phyloP scores from a whole-genome alignment of 2,113 vertebrate genomes.

The Cygnus atratus region DNA sequence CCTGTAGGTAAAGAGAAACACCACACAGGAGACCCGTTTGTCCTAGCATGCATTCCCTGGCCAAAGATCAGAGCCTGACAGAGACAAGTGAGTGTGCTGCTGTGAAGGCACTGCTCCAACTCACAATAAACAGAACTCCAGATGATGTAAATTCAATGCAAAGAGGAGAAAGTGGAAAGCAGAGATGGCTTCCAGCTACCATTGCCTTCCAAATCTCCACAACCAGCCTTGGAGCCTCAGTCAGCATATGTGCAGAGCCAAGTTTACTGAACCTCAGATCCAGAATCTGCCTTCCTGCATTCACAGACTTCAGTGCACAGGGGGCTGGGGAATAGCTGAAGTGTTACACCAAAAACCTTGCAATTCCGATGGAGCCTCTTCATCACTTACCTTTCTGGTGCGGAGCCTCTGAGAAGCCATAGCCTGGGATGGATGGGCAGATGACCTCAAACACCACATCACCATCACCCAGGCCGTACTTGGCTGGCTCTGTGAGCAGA shows the following conservation, averaged over 20 bases:
- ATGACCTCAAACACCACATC: constrained; percentile 85
- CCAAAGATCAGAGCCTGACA: background rate
- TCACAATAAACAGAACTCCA: background rate
- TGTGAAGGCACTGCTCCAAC: background rate
- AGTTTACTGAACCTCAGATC: background rate
- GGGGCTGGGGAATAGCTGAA: background rate
- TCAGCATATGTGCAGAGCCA: background rate
- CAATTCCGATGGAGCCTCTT: background rate
- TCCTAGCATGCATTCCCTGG: background rate
- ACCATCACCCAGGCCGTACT: background rate
- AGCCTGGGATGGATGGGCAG: constrained; percentile 91
- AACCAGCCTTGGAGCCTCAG: background rate
- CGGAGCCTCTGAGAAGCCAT: constrained; percentile 87
- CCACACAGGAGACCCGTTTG: background rate
- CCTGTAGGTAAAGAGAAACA: constrained; percentile 64
- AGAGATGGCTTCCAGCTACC: background rate
- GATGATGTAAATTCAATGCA: background rate
- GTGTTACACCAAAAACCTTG: background rate
- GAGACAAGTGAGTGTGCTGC: fast-evolving
- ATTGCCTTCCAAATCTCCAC: background rate
- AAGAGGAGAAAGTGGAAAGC: background rate
- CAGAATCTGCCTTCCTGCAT: background rate
- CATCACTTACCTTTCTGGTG: constrained; percentile 71
- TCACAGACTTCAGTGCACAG: background rate
- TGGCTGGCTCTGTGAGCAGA: constrained; percentile 77